Evolutionary conservation across 2,113 vertebrate species (phyloP), one percentile per base, ranked within the genome.

Genomic region (Cricetomys ansorgei): DNA sequence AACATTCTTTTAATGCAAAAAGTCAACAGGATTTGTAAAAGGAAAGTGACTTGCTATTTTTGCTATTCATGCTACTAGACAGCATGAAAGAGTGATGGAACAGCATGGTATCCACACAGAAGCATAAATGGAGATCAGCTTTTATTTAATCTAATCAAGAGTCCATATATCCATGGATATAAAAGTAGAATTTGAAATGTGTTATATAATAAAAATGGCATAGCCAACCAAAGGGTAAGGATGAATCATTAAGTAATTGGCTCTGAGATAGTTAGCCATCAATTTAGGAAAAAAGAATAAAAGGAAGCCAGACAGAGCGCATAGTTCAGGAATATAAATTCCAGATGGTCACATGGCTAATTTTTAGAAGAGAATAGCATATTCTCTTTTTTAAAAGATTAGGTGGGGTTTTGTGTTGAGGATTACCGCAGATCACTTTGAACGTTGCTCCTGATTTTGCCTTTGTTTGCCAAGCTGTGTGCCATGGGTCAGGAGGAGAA

Each of bases 191-290:
- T 95, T 96, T 88, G 93, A 96, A 94, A 75, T 72, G 12, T 62
- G 73, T 94, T 91, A 91, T 77, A 88, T 76, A 92, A 91, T 67
- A 89, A 93, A 93, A 9, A 55, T 85, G 48, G 80, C 7, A 59
- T 94, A 94, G 95, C 72, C 95, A 94, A 94, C 95, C 55, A 94
- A 79, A 86, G 40, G 48, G 13, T 88, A 91, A 95, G n/a, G 64
- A 69, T 96, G 86, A 96, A 81, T 95, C 95, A 96, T 77, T 81
- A 92, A 96, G 62, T 92, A 96, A 92, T 73, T 93, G 75, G 3
- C 95, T 31, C 64, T 92, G 67, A 92, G 57, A 95, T n/a, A 75
- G 62, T 17, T 91, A 59, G 29, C 21, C 92, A 88, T 80, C 69
- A 69, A 69, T 75, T 96, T 92, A 91, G 59, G 69, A 81, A 65